Evolutionary conservation across 2,888 invertebrate genomes (phyloP).

Genomic region (Arge pagana): DNA sequence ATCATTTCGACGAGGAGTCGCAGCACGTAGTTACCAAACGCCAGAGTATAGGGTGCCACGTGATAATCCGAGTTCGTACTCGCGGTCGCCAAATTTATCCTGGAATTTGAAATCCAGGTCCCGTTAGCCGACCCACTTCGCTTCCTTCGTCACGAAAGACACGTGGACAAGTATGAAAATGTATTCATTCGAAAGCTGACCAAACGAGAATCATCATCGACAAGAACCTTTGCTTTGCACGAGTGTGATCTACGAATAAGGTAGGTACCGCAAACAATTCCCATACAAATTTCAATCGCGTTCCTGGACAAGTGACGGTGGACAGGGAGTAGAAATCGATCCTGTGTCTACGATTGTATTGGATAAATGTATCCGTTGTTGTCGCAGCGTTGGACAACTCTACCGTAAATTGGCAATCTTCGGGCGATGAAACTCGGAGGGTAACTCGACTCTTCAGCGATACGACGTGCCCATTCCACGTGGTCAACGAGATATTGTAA

Average conservation of each 20-base stretch:
- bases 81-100: too few relatives aligned
- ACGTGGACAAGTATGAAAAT: too few relatives aligned
- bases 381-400: conserved; percentile 6
- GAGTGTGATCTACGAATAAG: conserved; percentile 1
- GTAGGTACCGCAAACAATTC: conserved; percentile 12
- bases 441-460: conserved; percentile 1
- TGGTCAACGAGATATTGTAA: conserved; percentile 12
- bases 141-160: too few relatives aligned
- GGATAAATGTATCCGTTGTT: conserved; percentile 8
- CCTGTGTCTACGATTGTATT: conserved; percentile 11
- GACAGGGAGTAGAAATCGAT: conserved; percentile 12
- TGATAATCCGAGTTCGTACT: conserved; percentile 15
- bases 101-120: too few relatives aligned
- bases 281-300: conserved; percentile 18
- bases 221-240: too few relatives aligned
- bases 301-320: conserved; percentile 7
- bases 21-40: conserved; percentile 12
- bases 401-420: conserved; percentile 6
- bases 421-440: conserved; percentile 3
- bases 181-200: too few relatives aligned
- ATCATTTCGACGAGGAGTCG: conserved; percentile 11
- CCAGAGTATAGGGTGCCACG: conserved; percentile 1
- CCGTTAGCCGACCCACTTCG: too few relatives aligned
- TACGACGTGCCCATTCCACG: conserved; percentile 10
- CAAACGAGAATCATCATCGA: too few relatives aligned